phyloP scores from a whole-genome alignment of 2,888 invertebrate species.

The Acanthosepion lycidas region DNA sequence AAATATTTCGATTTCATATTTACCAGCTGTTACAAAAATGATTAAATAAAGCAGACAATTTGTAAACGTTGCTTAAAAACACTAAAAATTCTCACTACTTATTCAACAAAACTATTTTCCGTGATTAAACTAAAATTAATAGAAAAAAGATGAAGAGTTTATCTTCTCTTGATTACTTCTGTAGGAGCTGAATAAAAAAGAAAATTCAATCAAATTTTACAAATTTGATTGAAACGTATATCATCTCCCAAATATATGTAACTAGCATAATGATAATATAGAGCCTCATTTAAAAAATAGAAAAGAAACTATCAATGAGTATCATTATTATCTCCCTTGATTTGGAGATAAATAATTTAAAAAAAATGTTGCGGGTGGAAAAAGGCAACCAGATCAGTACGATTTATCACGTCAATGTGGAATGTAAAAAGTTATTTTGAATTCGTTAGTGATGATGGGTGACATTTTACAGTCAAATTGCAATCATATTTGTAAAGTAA shows the following conservation, averaged over 20 bases:
- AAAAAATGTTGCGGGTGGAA: not conserved
- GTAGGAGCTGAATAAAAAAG: not conserved
- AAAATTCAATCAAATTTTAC: not conserved
- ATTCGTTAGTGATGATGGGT: not conserved
- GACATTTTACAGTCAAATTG: not conserved
- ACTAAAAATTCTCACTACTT: too few species aligned
- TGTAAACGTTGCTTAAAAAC: too few species aligned
- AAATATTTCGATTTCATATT: too few species aligned
- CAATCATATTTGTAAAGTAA: not conserved
- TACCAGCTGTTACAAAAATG: too few species aligned
- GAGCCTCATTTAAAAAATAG: not conserved
- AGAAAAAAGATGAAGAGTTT: not conserved
- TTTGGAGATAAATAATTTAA: not conserved
- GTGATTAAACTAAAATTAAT: not conserved
- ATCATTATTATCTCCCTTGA: not conserved
- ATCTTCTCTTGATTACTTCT: not conserved
- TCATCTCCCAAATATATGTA: too few species aligned
- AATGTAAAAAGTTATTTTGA: not conserved
- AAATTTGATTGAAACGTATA: too few species aligned
- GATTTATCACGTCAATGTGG: not conserved
- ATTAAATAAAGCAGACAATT: too few species aligned
- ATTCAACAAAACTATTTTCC: too few species aligned
- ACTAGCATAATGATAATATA: too few species aligned
- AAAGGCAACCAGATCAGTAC: not conserved
- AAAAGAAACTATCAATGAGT: too few species aligned